These are phyloP conservation scores for Aurelia sp. DNA, from an alignment of 30 jellyfish, hydroid and myxozoan genomes.

Conservation along the genomic window DNA sequence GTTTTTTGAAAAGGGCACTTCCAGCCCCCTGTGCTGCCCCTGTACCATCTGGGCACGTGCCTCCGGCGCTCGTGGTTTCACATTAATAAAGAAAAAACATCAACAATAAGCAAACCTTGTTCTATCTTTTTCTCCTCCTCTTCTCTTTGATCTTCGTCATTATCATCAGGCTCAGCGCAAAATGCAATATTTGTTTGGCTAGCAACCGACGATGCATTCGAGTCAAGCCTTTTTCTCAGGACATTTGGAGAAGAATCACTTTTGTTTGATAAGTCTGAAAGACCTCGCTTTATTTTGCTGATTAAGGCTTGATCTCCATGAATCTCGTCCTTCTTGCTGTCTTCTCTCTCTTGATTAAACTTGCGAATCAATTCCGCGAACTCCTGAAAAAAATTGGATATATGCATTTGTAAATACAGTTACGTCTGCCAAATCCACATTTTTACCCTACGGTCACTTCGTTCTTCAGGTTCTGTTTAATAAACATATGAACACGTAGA, in stretches of 20 bases:
- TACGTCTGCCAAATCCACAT: too few species aligned
- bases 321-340: not conserved
- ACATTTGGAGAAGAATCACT: not conserved
- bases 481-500: too few species aligned
- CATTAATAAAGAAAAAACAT: not conserved
- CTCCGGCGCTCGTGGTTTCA: too few species aligned
- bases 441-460: too few species aligned
- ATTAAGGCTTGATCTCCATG: not conserved
- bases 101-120: slow-evolving; percentile 12
- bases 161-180: not conserved
- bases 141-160: not conserved
- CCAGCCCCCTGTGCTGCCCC: too few species aligned
- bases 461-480: too few species aligned
- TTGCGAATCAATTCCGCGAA: slow-evolving; percentile 21
- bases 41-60: too few species aligned
- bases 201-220: slow-evolving; percentile 20
- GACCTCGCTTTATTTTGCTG: not conserved
- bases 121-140: slow-evolving; percentile 35
- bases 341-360: slow-evolving; percentile 14
- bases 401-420: too few species aligned
- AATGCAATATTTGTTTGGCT: slow-evolving; percentile 20
- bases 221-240: not conserved
- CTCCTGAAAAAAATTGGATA: slow-evolving; percentile 3
- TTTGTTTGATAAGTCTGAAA: not conserved
- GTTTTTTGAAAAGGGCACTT: too few species aligned